These are phyloP conservation scores for Cuniculus paca DNA, from an alignment of 2,797 vertebrate genomes.

Conservation along the genomic window DNA sequence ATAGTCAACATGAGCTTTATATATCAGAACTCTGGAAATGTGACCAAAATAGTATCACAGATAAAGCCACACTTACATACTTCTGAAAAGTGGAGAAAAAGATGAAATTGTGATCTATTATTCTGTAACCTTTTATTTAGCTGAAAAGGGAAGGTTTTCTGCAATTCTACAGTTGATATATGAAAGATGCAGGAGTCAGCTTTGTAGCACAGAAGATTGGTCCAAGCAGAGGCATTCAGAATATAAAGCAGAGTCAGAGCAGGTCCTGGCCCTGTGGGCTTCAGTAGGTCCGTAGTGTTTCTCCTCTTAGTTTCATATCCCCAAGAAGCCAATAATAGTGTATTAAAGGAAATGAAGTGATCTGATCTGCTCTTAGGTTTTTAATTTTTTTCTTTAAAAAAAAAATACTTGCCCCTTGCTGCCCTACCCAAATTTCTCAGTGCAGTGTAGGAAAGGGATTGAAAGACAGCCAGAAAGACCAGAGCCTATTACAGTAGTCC, in stretches of 20 bases:
- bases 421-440: neutral
- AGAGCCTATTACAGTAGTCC: neutral
- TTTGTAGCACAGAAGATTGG: neutral
- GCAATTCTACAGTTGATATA: neutral
- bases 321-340: neutral
- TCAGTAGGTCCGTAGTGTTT: rapidly evolving
- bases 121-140: neutral
- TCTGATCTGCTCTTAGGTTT: neutral
- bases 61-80: neutral
- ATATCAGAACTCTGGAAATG: neutral
- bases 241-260: neutral
- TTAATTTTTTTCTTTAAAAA: neutral
- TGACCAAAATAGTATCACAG: neutral
- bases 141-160: neutral
- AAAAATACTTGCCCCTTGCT: too few species aligned
- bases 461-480: neutral
- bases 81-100: neutral
- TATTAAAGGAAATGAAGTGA: neutral
- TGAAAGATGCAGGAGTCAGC: neutral
- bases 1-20: rapidly evolving
- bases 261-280: too few species aligned
- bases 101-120: neutral
- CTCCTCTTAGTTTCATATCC: neutral
- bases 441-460: neutral
- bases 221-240: neutral